Evolutionary conservation across 2,113 vertebrate species (phyloP).

Genomic region (Rhinichthys klamathensis): DNA sequence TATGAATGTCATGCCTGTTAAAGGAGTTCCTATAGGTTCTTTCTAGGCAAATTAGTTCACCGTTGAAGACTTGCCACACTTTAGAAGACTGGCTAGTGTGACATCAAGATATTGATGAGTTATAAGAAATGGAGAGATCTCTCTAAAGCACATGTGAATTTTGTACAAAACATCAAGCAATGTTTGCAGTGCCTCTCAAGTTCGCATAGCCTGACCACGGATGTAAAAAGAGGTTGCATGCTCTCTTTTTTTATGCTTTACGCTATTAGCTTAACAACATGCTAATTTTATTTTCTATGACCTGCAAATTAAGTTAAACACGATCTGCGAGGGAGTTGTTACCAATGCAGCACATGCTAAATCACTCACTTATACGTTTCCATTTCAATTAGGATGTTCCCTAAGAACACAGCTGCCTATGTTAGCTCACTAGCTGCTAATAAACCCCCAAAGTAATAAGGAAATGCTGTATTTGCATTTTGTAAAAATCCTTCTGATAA

Average conservation of each 20-base stretch:
- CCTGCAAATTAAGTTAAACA: background rate
- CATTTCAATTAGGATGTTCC: background rate
- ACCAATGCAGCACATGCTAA: background rate
- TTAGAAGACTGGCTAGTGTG: background rate
- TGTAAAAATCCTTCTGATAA: constrained; percentile 1
- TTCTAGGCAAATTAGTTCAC: background rate
- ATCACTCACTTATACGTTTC: background rate
- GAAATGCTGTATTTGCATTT: background rate
- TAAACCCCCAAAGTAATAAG: background rate
- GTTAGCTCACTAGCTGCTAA: background rate
- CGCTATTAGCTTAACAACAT: background rate
- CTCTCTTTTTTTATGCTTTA: background rate
- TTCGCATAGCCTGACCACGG: background rate
- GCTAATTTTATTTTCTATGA: background rate
- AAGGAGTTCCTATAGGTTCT: background rate
- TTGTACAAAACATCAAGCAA: background rate
- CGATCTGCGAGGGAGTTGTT: background rate
- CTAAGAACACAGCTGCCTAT: background rate
- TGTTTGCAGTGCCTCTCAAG: background rate
- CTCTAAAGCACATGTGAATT: background rate
- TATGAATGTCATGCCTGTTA: background rate
- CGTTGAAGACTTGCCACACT: background rate
- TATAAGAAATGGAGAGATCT: background rate
- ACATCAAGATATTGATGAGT: background rate
- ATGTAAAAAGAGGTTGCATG: background rate